Conservation (phyloP, 2,888 invertebrate species). For the Xestoiulus laeticollis region DNA sequence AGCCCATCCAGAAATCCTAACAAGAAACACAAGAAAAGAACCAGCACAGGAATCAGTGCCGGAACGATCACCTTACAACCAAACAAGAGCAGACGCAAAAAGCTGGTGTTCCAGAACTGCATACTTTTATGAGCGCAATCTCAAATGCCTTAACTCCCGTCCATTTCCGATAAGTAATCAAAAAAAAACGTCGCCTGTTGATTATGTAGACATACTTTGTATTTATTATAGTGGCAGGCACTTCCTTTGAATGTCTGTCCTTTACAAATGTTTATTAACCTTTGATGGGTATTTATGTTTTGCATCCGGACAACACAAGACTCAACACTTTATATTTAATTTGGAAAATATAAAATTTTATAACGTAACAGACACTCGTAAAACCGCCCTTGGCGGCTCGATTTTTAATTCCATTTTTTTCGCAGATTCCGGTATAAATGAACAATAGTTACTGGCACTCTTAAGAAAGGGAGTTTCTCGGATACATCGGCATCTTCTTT, state of each 20-base stretch:
- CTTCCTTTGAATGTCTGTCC: constrained; percentile 36
- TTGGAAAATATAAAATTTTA: constrained; percentile 43
- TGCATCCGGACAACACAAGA: constrained; percentile 14
- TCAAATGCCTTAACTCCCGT: not conserved
- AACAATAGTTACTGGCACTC: not conserved
- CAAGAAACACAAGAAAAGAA: constrained; percentile 53
- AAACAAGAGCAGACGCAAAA: constrained; percentile 52
- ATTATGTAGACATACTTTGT: constrained; percentile 41
- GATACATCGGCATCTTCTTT: not conserved
- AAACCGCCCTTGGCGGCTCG: not conserved
- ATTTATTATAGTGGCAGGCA: constrained; percentile 36
- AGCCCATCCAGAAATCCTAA: constrained; percentile 50
- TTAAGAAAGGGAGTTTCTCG: not conserved
- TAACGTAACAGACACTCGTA: not conserved
- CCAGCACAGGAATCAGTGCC: constrained; percentile 45
- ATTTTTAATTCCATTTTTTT: not conserved
- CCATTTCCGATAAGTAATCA: constrained; percentile 40
- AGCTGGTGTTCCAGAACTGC: constrained; percentile 52
- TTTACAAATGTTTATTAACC: constrained; percentile 43
- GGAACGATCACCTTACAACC: constrained; percentile 52
- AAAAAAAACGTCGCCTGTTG: constrained; percentile 36
- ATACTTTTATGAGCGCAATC: constrained; percentile 40
- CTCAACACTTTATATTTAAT: constrained; percentile 35
- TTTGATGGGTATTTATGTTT: constrained; percentile 43
- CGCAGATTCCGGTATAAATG: not conserved